These are phyloP conservation scores for Strix uralensis DNA, from an alignment of 2,113 vertebrate species.

Conservation along the genomic window DNA sequence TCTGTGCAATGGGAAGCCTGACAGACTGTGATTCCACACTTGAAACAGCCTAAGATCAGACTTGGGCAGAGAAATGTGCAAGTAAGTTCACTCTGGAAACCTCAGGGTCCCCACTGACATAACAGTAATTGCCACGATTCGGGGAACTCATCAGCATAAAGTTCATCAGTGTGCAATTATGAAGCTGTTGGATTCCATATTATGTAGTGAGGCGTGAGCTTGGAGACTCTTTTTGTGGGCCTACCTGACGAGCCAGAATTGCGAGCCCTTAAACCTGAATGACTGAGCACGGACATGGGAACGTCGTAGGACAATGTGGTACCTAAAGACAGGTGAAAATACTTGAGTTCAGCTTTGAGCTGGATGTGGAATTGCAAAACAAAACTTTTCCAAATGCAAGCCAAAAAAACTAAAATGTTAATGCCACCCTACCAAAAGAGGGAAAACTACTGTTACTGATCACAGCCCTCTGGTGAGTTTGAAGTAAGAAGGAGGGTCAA, in stretches of 20 bases:
- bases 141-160: not conserved
- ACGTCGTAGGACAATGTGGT: accelerated
- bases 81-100: not conserved
- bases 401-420: not conserved
- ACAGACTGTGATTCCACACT: not conserved
- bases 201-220: not conserved
- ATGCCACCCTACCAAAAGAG: not conserved
- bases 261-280: accelerated
- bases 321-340: not conserved
- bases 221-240: not conserved
- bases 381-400: not conserved
- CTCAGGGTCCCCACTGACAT: not conserved
- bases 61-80: not conserved
- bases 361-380: not conserved
- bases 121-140: not conserved
- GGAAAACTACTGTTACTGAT: not conserved
- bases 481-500: not conserved
- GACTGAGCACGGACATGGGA: not conserved
- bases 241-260: not conserved
- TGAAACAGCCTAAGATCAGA: not conserved
- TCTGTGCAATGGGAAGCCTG: not conserved
- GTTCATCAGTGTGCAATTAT: not conserved
- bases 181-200: not conserved
- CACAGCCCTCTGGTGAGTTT: not conserved
- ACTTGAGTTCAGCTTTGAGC: not conserved